Percentiles rank a stretch among this genome's conserved stretches.
phyloP scores from a whole-genome alignment of 2,113 vertebrate species.

The Pardalotus punctatus region DNA sequence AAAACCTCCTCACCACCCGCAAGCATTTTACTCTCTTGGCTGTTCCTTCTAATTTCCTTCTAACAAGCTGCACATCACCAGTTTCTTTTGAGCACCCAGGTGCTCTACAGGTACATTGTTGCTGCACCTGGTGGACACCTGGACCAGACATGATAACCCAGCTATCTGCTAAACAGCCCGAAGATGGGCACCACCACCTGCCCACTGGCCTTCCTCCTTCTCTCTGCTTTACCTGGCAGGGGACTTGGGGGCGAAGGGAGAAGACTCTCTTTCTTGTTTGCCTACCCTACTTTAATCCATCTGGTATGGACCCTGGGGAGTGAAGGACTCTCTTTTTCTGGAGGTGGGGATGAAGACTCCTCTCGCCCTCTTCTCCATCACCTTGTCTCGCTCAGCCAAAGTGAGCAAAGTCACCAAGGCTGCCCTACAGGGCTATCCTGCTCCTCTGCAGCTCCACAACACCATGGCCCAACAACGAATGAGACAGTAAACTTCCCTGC shows the following conservation, averaged over 20 bases:
- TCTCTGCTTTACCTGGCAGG: background rate
- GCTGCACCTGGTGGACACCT: background rate
- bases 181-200: background rate
- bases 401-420: accelerated
- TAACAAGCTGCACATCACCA: background rate
- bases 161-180: background rate
- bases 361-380: background rate
- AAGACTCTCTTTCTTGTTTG: background rate
- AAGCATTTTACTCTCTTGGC: background rate
- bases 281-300: background rate
- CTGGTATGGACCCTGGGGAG: background rate
- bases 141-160: background rate
- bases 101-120: background rate
- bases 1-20: background rate
- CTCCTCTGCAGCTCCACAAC: background rate
- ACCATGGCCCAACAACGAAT: background rate
- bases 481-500: accelerated
- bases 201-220: background rate
- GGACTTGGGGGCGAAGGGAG: background rate
- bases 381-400: background rate
- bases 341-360: background rate
- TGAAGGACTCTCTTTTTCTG: background rate
- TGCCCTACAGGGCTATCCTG: background rate
- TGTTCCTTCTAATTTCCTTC: background rate
- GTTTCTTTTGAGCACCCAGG: background rate